Evolutionary conservation across 2,888 invertebrate species (phyloP), one percentile per base, ranked within the genome.

Genomic region (Cephus nigrinus): DNA sequence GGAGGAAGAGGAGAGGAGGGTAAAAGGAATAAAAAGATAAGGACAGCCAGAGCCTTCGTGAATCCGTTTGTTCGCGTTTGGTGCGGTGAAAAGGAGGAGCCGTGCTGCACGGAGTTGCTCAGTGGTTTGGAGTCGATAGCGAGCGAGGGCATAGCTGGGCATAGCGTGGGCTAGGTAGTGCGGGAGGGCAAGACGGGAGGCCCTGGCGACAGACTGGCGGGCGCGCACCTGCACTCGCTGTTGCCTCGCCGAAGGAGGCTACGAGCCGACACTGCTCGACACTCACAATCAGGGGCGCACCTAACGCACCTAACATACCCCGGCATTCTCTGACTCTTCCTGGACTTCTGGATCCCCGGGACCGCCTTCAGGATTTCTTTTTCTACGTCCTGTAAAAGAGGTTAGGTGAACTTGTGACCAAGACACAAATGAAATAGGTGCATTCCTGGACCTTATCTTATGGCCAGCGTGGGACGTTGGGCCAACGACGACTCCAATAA

Each of bases 191-290:
- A 82, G 81, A 82, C 82, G 84, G 82, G 83, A 82, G 86, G 82
- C 83, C 84, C 88, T 90, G 90, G 90, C 90, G 90, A 90, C 90
- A 89, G 90, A 90, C 90, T 90, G 90, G 90, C 90, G 90, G 90
- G 86, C 87, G 89, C 90, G 88, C 90, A 90, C 90, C 90, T 90
- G 89, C 89, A 86, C 86, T 88, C 88, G 86, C 83, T 83, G 81
- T 82, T 78, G 75, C 83, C 82, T 79, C 84, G 55, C 55, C 55
- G 55, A 55, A 55, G 55, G 82, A 80, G 76, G 80, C 82, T 82
- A 76, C 79, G 83, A 84, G 84, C 84, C 84, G 86, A 85, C 85
- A 55, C 55, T 55, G 55, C 55, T 55, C 55, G 55, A 55, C 55
- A 55, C 55, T 55, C 55, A 55, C 55, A 86, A 82, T 85, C 88